Base-by-base conservation (phyloP, 2,113 vertebrate species). In the Anarrhichthys ocellatus region DNA sequence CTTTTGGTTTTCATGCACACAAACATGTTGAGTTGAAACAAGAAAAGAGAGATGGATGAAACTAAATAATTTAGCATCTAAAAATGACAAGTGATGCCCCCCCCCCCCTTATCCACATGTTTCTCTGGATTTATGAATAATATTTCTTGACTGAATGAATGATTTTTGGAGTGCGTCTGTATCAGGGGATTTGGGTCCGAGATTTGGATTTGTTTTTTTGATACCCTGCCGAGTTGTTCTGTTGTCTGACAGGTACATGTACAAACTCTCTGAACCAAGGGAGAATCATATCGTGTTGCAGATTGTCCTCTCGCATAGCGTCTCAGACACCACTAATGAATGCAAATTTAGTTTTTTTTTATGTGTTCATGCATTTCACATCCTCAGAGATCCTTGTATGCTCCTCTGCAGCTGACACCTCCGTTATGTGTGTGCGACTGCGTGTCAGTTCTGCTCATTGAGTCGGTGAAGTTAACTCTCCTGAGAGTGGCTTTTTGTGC, bases 181-280 rank as follows among this genome's bases (percentile, higher is more conserved):
- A 46, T 62, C 48, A 50, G 34, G 48, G 29, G 76, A 40, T 78
- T 70, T 74, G 27, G 36, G 29, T 61, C 24, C 48, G 32, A 62
- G 52, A 66, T 61, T 18, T 78, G 80, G 24, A 78, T 81, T 84
- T 82, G 69, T 88, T 90, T 69, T 52, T 82, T 78, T 66, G 71
- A 76, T 66, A 79, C 52, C 70, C 61, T 69, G 74, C 72, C 65
- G 80, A 84, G 65, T 67, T 68, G 71, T 78, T 76, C 29, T 62
- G 78, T 79, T 85, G 87, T 81, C 72, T 89, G 91, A 85, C 87
- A 88, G 88, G 67, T 83, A 82, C 86, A 87, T 68, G 85, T 85
- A 76, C 80, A 83, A 81, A 88, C 85, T 66, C 85, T 87, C 36
- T 85, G 90, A 89, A 83, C 87, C 85, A 15, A 69, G 72, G 65